Percentiles rank a stretch among this genome's conserved stretches.
Evolutionary conservation across 2,888 invertebrate genomes (phyloP).

Genomic region (Hoplodrina blanda): DNA sequence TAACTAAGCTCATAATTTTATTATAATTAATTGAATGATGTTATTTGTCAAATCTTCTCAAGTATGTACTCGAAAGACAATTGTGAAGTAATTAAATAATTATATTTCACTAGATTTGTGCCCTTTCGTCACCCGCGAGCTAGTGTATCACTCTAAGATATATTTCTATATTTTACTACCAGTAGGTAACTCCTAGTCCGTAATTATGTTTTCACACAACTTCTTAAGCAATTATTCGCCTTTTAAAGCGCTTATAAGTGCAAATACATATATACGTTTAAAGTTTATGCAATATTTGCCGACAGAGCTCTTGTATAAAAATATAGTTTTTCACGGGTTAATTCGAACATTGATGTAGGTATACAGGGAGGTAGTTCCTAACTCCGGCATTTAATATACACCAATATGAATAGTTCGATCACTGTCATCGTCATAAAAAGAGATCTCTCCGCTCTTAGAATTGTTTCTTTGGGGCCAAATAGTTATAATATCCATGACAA

Average conservation of each 20-base stretch:
- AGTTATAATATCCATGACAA: slow-evolving; percentile 88
- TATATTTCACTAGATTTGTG: background rate
- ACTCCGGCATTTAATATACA: slow-evolving; percentile 73
- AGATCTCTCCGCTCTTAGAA: slow-evolving; percentile 82
- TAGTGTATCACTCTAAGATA: slow-evolving; percentile 20
- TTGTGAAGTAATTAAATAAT: background rate
- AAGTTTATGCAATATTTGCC: slow-evolving; percentile 48
- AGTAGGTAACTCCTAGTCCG: slow-evolving; percentile 57
- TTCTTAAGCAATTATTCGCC: slow-evolving; percentile 47
- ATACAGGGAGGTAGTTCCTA: slow-evolving; percentile 71
- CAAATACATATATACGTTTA: slow-evolving; percentile 24
- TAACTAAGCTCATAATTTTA: no score
- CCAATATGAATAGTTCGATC: slow-evolving; percentile 60
- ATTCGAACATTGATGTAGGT: slow-evolving; percentile 37
- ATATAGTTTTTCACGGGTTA: slow-evolving; percentile 33
- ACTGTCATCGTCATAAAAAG: slow-evolving; percentile 69
- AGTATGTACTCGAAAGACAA: background rate
- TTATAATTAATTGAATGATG: background rate
- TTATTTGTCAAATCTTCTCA: background rate
- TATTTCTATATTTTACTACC: slow-evolving; percentile 43
- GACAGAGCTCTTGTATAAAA: slow-evolving; percentile 38
- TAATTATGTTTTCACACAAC: slow-evolving; percentile 46
- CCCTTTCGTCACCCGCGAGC: slow-evolving; percentile 22
- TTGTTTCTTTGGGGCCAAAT: slow-evolving; percentile 89
- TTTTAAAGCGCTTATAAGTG: slow-evolving; percentile 50